These are phyloP conservation scores for Volucella zonaria DNA, from an alignment of 2,888 invertebrate genomes.

Conservation along the genomic window DNA sequence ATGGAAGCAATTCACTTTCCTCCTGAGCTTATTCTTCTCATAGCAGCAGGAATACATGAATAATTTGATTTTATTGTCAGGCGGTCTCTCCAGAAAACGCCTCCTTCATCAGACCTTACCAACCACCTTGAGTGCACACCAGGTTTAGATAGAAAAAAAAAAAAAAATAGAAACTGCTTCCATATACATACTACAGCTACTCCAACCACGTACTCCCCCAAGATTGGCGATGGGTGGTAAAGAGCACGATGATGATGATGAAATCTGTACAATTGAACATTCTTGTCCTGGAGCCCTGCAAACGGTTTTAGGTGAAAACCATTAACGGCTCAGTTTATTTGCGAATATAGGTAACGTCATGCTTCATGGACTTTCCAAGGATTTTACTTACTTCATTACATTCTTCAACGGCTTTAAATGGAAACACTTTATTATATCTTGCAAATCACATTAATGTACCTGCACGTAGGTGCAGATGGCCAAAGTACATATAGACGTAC, in stretches of 20 bases:
- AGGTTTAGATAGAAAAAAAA: background rate
- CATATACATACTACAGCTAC: too few species aligned
- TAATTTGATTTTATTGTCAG: conserved; percentile 53
- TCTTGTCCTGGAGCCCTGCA: background rate
- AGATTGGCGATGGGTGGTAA: too few species aligned
- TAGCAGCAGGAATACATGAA: conserved; percentile 39
- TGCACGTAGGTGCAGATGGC: background rate
- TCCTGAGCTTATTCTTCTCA: background rate
- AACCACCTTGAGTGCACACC: too few species aligned
- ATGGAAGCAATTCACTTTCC: conserved; percentile 8
- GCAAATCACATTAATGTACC: conserved; percentile 36
- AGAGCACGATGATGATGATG: background rate
- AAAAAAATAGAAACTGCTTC: background rate
- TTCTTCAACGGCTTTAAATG: conserved; percentile 34
- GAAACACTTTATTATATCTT: conserved; percentile 34
- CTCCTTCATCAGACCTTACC: background rate
- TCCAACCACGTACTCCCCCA: too few species aligned
- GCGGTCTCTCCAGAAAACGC: conserved; percentile 10
- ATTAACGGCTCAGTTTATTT: conserved; percentile 33
- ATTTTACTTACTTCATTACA: conserved; percentile 2
- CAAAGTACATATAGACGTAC: too few species aligned
- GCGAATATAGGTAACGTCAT: background rate
- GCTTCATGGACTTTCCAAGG: conserved; percentile 15
- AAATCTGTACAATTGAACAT: conserved; percentile 12
- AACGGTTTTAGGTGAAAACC: conserved; percentile 22